Base-by-base conservation (phyloP, 2,797 vertebrate species). In the Spinus olivaceus region DNA sequence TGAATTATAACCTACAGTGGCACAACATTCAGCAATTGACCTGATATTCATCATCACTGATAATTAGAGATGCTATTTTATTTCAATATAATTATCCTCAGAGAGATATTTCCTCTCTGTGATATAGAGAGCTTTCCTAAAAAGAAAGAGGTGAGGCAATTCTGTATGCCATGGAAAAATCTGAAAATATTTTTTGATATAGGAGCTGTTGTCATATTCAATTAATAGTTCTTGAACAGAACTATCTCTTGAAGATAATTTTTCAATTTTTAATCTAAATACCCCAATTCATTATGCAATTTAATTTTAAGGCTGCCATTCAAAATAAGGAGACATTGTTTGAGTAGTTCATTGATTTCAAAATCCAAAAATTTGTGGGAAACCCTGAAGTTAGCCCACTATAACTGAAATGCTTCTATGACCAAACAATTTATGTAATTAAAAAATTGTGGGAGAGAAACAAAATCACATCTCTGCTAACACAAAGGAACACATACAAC, bases 11-110 rank as follows among this genome's bases (percentile, higher is more conserved):
- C 42, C 50, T 88, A 30, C 1, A 80, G 81, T 44, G 64, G 61
- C 49, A 96, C 72, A 86, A 90, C 57, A 88, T 61, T 66, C 72
- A 81, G 83, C 81, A 89, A 85, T 79, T 81, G 89, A 81, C 82
- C 92, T 66, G 42, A 28, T 72, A 57, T 84, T 89, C 57, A 83
- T 61, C 49, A 88, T 42, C 46, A 25, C 2, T 87, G 32, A 63
- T 93, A 84, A 94, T 87, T 81, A 44, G 65, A 91, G 64, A 86
- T 12, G 66, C 60, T 88, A 57, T 76, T 95, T 92, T 85, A 60
- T 82, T 90, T 95, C 72, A 66, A 70, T 61, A 72, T 80, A 93
- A 94, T 95, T 94, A 95, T 67, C 81, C 87, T 89, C 30, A 60
- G 65, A 92, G 64, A 91, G 19, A 21, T 50, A 71, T 61, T 92